Evolutionary conservation across 2,888 invertebrate species (phyloP), one percentile per base, ranked within the genome.

Genomic region (Gastrophysa polygoni): DNA sequence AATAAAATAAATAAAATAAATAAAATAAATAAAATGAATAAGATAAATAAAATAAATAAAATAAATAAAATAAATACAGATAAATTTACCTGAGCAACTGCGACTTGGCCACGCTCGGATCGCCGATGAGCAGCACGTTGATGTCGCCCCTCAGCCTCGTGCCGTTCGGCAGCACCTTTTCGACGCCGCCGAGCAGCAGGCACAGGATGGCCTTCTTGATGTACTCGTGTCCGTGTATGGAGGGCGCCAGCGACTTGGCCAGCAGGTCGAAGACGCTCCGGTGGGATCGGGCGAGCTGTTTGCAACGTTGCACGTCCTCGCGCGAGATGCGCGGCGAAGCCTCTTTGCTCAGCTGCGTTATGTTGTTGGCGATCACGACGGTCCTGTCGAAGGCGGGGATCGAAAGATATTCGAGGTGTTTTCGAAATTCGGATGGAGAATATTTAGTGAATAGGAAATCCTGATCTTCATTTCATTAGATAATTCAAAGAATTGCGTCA

Each of bases 71-170:
- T 5, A 11, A 32, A 7, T 32, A 7, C 10, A 5, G 32, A 32
- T 3, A 7, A 10, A 32, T 11, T 11, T 4, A 38, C 38, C 98
- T 88, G 4, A 96, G 81, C 56, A 96, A 83, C 80, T 99, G 99
- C 0, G 98, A 99, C 83, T 99, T 99, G 1, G 99, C 99, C 38
- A 99, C 98, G 6, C 54, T 98, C 0, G 99, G 99, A 84, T 99
- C 99, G 48, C 99, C 99, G 76, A 99, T 98, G 1, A 99, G 66
- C 14, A 81, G 68, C 14, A 81, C 66, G 60, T 81, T 81, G 21
- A 81, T 81, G 61, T 89, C 89, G 49, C 91, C 97, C 84, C 97
- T 88, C 0, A 98, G 85, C 61, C 97, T 86, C 0, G 96, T 95
- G 55, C 96, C 96, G 82, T 96, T 98, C 1, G 91, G 89, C 65